A percentile compares a stretch with the other conserved stretches of the same genome.
Conservation (phyloP, 2,888 invertebrate species). For the Drosophila subquinaria region DNA sequence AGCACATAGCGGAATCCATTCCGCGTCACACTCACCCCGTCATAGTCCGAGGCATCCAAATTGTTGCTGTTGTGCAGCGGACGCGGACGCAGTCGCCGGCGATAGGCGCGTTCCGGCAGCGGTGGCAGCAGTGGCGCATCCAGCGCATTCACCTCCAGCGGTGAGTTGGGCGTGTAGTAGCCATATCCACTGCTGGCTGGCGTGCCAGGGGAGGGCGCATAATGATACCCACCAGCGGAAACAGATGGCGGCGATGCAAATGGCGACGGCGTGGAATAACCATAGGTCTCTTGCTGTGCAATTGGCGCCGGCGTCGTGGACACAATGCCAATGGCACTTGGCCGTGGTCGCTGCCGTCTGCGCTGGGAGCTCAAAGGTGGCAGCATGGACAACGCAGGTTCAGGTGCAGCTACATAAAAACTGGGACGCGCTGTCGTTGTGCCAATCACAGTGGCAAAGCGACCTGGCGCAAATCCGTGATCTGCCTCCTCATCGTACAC, state of each 20-base stretch:
- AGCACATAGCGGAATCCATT: conserved; percentile 94
- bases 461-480: conserved; percentile 60
- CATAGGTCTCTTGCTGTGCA: conserved; percentile 58
- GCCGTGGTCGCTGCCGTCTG: conserved; percentile 73
- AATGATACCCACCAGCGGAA: conserved; percentile 69
- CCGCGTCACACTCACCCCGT: conserved; percentile 91
- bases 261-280: conserved; percentile 79
- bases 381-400: conserved; percentile 62
- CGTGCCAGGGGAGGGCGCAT: conserved; percentile 72
- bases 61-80: conserved; percentile 83
- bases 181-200: conserved; percentile 59
- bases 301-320: conserved; percentile 79
- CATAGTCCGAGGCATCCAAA: conserved; percentile 88
- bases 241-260: conserved; percentile 75
- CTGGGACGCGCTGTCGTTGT: conserved; percentile 56
- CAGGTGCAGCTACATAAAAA: conserved; percentile 18
- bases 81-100: conserved; percentile 68
- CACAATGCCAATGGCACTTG: conserved; percentile 73
- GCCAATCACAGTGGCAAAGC: conserved; percentile 56
- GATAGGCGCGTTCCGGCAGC: conserved; percentile 65
- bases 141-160: conserved; percentile 77
- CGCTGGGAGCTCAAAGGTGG: conserved; percentile 75
- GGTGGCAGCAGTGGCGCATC: conserved; percentile 74
- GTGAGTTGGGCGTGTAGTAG: conserved; percentile 69
- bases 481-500: conserved; percentile 69